These are phyloP conservation scores for Dryobates pubescens DNA, from an alignment of 2,797 vertebrate genomes.

Conservation along the genomic window DNA sequence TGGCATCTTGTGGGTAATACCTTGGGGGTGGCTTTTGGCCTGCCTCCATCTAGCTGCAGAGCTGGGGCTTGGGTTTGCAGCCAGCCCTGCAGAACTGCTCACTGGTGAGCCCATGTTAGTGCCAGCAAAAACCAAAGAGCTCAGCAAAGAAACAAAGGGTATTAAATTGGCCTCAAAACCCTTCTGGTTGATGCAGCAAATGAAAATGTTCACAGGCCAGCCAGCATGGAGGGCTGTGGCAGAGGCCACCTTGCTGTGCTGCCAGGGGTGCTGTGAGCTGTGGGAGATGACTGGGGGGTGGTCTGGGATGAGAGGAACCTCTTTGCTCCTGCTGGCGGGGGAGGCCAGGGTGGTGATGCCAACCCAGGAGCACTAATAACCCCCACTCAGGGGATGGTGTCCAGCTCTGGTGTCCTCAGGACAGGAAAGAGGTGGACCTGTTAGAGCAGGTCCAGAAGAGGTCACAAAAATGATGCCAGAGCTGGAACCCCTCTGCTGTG, in stretches of 20 bases:
- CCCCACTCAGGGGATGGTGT: neutral
- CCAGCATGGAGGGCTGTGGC: neutral
- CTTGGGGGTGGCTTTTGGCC: neutral
- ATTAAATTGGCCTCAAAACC: neutral
- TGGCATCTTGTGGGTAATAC: neutral
- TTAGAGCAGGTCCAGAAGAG: neutral
- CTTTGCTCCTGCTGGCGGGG: neutral
- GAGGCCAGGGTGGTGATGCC: too few relatives aligned
- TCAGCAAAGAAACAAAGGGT: accelerated
- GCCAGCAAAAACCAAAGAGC: accelerated
- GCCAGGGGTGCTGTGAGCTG: neutral
- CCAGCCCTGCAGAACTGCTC: neutral
- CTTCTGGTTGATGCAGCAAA: neutral
- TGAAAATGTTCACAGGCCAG: neutral
- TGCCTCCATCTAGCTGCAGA: accelerated
- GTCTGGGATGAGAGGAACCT: neutral
- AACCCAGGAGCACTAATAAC: neutral
- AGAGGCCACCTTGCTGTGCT: neutral
- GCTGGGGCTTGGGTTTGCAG: neutral
- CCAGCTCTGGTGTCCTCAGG: neutral
- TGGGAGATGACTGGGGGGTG: neutral
- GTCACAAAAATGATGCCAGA: neutral
- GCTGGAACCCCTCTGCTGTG: neutral
- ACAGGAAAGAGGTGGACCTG: neutral
- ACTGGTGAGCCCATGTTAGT: neutral